Base-by-base conservation (phyloP, 2,797 vertebrate species). In the Balearica regulorum region DNA sequence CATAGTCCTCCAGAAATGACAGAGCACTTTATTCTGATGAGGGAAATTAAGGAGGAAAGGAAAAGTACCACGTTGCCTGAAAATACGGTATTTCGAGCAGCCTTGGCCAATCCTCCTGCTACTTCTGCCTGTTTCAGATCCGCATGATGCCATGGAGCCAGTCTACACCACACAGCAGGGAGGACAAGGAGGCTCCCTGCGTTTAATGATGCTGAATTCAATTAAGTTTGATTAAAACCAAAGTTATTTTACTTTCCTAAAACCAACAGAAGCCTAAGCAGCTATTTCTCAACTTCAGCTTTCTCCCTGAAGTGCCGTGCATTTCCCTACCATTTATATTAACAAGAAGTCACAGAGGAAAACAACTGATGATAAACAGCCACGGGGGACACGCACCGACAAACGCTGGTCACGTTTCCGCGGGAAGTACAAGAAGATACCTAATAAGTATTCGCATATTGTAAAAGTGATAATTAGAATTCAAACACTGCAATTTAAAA, bases 191-290 rank as follows among this genome's bases (percentile, higher is more conserved):
- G 82, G 51, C 93, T 87, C 84, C 91, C 92, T 29, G 78, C 24
- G 0, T 54, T 84, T 89, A 91, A 93, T 11, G 44, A 55, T 6
- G 68, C 78, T 16, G 81, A 53, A 90, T 95, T 95, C 89, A 87
- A 94, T 90, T 94, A 94, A 93, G 68, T 94, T 89, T 60, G 87
- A 85, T 68, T 75, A 55, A 91, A 95, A 87, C 31, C 53, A 18
- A 92, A 93, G 58, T 93, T 93, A 49, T 87, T 60, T 44, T 24
- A 70, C 83, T 87, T 80, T 28, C 55, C 60, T 33, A 37, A 57
- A 58, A 71, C 10, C 77, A 73, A 24, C 70, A 48, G 16, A 9
- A 89, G 33, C 55, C 81, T 37, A 10, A 70, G 57, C 71, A 96
- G 71, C 83, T 76, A 64, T 90, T 97, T 57, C 80, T 62, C 89